phyloP scores from a whole-genome alignment of 2,888 invertebrate species.

The Platerodrilus igneus region DNA sequence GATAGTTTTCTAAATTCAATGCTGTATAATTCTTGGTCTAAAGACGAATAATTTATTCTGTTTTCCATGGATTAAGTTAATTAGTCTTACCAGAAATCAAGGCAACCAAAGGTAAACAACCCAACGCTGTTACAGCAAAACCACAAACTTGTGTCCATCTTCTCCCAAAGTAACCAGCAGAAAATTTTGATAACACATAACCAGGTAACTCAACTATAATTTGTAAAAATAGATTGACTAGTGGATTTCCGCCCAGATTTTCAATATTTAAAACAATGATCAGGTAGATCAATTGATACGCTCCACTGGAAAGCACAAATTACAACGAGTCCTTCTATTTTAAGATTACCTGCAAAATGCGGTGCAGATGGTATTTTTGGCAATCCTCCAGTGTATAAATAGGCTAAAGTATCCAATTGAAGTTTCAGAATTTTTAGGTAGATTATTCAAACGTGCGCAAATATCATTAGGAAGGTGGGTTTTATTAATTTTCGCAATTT shows the following conservation, averaged over 20 bases:
- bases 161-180: slow-evolving; percentile 53
- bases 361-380: slow-evolving; percentile 54
- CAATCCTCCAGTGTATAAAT: slow-evolving; percentile 54
- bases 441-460: slow-evolving; percentile 40
- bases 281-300: slow-evolving; percentile 51
- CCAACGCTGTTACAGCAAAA: slow-evolving; percentile 45
- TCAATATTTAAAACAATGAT: slow-evolving; percentile 53
- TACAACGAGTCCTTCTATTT: neutral
- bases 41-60: slow-evolving; percentile 5
- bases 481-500: slow-evolving; percentile 55
- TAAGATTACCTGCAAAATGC: slow-evolving; percentile 52
- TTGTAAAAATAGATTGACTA: slow-evolving; percentile 61
- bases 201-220: slow-evolving; percentile 61
- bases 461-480: slow-evolving; percentile 47
- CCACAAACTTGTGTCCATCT: slow-evolving; percentile 50
- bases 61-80: neutral
- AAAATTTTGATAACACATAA: slow-evolving; percentile 54
- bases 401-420: slow-evolving; percentile 54
- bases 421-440: slow-evolving; percentile 41
- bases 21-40: slow-evolving; percentile 9
- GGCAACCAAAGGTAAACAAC: slow-evolving; percentile 46
- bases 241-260: slow-evolving; percentile 58
- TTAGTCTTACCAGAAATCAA: slow-evolving; percentile 45
- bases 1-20: too few relatives aligned
- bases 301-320: slow-evolving; percentile 4